Base-by-base conservation (phyloP, 2,888 invertebrate species). In the Chrysina gloriosa region DNA sequence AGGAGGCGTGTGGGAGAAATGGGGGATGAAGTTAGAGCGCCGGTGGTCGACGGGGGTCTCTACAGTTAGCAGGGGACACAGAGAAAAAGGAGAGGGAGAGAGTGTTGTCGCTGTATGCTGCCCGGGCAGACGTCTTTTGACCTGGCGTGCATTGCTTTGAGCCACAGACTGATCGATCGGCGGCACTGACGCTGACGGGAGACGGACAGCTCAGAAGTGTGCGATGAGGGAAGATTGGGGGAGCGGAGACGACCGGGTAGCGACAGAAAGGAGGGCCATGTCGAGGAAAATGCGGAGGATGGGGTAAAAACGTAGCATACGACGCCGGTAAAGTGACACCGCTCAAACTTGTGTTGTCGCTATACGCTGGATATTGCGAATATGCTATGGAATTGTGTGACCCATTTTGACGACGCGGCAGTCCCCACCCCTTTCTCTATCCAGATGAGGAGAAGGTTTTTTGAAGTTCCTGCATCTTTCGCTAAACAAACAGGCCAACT, bases 121-220 rank as follows among this genome's bases (percentile, higher is more conserved):
- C 83, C 82, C 82, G 82, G 82, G 82, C 83, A 83, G 82, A 82
- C 82, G 83, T 83, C 83, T 82, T 82, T 82, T 82, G 82, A 82
- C 82, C 81, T 81, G 81, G 81, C 81, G 80, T 82, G 82, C 82
- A 83, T 83, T 83, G 82, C 82, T 82, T 83, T 82, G 83, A 83
- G 83, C 82, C 82, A 82, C 82, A 81, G 82, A 81, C 79, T 80
- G 80, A 81, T 81, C 81, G 81, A 81, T 83, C 82, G 81, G 79
- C 79, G 80, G 80, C 80, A 77, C 77, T 78, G 78, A 78, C 77
- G 77, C 80, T 82, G 83, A 82, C 83, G 83, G 79, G 82, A 82
- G 83, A 83, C 83, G 82, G 83, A 83, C 83, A 83, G 83, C 81
- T 82, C 80, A 76, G 73, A 74, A 74, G 75, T 74, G 73, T 73